Percentiles rank a stretch among this genome's conserved stretches.
Evolutionary conservation across 2,797 vertebrate species (phyloP).

Genomic region (Macrochelys suwanniensis): DNA sequence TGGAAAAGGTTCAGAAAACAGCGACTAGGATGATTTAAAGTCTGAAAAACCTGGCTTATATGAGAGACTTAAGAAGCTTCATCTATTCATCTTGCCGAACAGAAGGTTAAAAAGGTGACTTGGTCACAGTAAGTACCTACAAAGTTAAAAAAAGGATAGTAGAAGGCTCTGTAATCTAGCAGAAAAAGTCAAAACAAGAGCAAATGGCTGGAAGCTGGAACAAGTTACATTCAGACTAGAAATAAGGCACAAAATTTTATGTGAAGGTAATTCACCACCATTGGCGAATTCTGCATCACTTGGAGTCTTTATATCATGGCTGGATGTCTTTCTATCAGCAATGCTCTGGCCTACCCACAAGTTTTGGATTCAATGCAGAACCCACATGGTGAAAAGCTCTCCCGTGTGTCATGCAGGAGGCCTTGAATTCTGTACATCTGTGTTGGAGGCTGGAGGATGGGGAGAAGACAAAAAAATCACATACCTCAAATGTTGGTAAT

Average conservation of each 20-base stretch:
- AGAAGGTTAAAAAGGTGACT: background rate
- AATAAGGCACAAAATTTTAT: background rate
- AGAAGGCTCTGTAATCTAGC: background rate
- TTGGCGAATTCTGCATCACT: background rate
- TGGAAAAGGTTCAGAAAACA: background rate
- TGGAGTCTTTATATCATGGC: background rate
- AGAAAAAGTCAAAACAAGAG: background rate
- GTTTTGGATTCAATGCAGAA: background rate
- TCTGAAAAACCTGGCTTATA: background rate
- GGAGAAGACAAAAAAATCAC: background rate
- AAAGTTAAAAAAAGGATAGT: background rate
- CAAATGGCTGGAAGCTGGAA: background rate
- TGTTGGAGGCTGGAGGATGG: fast-evolving
- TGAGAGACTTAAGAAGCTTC: background rate
- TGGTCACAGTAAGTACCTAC: background rate
- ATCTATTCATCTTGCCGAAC: background rate
- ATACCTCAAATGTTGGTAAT: background rate
- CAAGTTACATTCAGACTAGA: background rate
- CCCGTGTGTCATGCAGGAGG: background rate
- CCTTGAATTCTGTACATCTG: background rate
- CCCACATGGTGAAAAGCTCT: background rate
- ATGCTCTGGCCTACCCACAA: background rate
- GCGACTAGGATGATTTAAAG: background rate
- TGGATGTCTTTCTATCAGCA: background rate
- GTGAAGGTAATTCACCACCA: background rate